Conservation (phyloP, 2,113 vertebrate species). For the Barbus barbus region DNA sequence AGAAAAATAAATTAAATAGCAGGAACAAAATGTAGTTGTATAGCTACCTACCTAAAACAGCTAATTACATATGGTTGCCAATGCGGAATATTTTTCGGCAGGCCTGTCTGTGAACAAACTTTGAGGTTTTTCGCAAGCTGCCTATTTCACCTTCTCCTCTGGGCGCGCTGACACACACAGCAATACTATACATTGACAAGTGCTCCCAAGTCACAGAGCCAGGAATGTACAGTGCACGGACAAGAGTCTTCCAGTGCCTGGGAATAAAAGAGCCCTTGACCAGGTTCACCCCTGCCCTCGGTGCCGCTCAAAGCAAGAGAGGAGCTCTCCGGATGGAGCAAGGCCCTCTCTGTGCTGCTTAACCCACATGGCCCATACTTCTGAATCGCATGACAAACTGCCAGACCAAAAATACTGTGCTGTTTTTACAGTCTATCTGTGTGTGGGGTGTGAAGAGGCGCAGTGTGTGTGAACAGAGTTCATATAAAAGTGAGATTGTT, state of each 20-base stretch:
- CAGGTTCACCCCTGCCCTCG: slow-evolving; percentile 39
- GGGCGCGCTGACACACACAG: slow-evolving; percentile 62
- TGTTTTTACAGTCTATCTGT: slow-evolving; percentile 61
- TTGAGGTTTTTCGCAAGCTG: slow-evolving; percentile 74
- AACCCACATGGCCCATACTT: slow-evolving; percentile 21
- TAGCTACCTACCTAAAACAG: slow-evolving; percentile 75
- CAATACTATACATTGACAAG: slow-evolving; percentile 59
- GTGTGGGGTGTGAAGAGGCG: slow-evolving; percentile 51
- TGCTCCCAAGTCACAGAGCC: slow-evolving; percentile 44
- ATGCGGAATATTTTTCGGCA: slow-evolving; percentile 69
- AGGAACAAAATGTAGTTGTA: slow-evolving; percentile 70
- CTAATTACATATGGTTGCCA: slow-evolving; percentile 74
- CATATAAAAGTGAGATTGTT: slow-evolving; percentile 17
- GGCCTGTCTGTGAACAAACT: slow-evolving; percentile 70
- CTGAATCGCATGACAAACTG: slow-evolving; percentile 39
- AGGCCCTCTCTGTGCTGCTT: slow-evolving; percentile 48
- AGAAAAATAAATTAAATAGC: slow-evolving; percentile 67
- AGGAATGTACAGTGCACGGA: slow-evolving; percentile 39
- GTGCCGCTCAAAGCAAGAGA: slow-evolving; percentile 35
- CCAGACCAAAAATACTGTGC: slow-evolving; percentile 61
- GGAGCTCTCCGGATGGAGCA: slow-evolving; percentile 44
- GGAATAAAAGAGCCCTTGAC: slow-evolving; percentile 63
- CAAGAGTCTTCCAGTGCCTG: slow-evolving; percentile 57
- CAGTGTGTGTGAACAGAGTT: slow-evolving; percentile 48
- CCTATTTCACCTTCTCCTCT: slow-evolving; percentile 71